Evolutionary conservation across 2,113 vertebrate genomes (phyloP), one percentile per base, ranked within the genome.

Genomic region (Motacilla tschutschensis): DNA sequence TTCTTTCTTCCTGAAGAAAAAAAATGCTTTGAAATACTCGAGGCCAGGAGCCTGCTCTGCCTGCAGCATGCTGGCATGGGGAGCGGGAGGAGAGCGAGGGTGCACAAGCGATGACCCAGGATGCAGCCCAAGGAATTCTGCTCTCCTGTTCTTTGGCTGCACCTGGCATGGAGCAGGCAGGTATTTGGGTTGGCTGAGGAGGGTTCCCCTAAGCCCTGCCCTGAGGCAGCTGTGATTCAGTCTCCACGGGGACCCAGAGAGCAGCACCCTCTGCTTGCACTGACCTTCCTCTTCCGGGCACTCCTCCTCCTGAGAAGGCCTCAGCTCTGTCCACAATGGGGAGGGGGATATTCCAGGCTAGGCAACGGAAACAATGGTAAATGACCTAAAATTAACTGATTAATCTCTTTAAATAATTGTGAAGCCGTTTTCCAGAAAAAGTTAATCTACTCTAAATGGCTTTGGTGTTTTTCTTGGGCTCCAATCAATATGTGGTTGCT

Each of bases 361-460:
- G 6, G n/a, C 57, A n/a, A 18, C 8, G n/a, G 83, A 73, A 89
- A 88, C 77, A 79, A 79, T 69, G 63, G 85, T 43, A 86, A 89
- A 79, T 5, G 57, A 79, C 92, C 94, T 91, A 90, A 92, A 94
- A 95, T 80, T 92, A 95, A 93, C 93, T 93, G 94, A 96, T 95
- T 95, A 95, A 96, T 96, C 95, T 96, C 93, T 95, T 95, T 95
- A 95, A 97, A 95, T 95, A 96, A 92, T 94, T 95, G 85, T 41
- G 83, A 95, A 91, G 90, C 82, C 35, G 28, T 94, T 96, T 94
- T 94, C 94, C 94, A 91, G 71, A 88, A 88, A 79, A 93, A 95
- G 95, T 95, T 96, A 96, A 97, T 97, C 95, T 96, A 80, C 94
- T 96, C 92, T 94, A 95, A 97, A 95, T 94, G 93, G 90, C 89